Percentiles rank a stretch among this genome's conserved stretches.
Conservation (phyloP, 1,140 invertebrate species). For the Atta texana region DNA sequence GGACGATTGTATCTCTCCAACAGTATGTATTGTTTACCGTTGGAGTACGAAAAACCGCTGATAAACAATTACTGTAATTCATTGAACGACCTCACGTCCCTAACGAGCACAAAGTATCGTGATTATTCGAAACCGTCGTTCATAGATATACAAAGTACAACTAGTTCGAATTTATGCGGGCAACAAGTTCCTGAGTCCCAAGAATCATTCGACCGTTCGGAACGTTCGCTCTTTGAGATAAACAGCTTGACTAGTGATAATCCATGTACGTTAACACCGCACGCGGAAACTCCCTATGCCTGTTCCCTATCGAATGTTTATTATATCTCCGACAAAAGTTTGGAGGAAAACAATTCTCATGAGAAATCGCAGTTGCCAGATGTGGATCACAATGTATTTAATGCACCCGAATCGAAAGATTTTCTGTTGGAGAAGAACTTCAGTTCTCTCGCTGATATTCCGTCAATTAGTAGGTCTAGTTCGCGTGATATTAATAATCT, state of each 20-base stretch:
- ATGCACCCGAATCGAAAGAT: constrained; percentile 52
- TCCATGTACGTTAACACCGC: constrained; percentile 51
- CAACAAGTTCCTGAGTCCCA: constrained; percentile 66
- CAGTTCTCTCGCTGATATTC: constrained; percentile 77
- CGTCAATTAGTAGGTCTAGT: constrained; percentile 69
- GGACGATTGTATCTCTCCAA: constrained; percentile 77
- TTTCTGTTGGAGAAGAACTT: constrained; percentile 68
- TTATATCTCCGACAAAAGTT: constrained; percentile 49
- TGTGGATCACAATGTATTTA: constrained; percentile 64
- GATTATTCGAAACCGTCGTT: constrained; percentile 77
- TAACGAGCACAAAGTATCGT: constrained; percentile 78
- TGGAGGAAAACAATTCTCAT: constrained; percentile 57
- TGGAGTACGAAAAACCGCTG: constrained; percentile 70
- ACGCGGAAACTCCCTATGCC: constrained; percentile 39
- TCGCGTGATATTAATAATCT: constrained; percentile 65
- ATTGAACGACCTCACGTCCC: constrained; percentile 79
- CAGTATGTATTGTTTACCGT: constrained; percentile 80
- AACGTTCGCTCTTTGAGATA: constrained; percentile 67
- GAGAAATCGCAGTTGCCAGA: constrained; percentile 62
- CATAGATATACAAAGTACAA: constrained; percentile 73
- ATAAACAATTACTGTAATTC: constrained; percentile 80
- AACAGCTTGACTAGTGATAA: constrained; percentile 73
- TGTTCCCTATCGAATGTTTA: constrained; percentile 65
- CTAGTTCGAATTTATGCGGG: constrained; percentile 72
- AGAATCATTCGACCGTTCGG: constrained; percentile 71